Evolutionary conservation across 1,140 invertebrate species (phyloP), one percentile per base, ranked within the genome.

Genomic region (Lucilia cuprina): DNA sequence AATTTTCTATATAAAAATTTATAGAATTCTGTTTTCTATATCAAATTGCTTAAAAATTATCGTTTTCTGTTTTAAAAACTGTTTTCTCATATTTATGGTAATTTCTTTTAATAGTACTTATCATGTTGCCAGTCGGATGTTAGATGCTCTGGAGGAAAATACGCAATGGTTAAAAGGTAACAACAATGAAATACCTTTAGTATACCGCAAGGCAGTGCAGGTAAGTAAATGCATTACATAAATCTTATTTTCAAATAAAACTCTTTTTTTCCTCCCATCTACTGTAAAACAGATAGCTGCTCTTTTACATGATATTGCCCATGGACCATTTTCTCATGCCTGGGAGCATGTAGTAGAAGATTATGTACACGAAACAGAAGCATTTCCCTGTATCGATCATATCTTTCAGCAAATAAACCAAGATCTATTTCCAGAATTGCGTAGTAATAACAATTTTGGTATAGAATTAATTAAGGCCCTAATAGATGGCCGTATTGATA

Each of bases 261-360:
- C 14, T 30, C n/a, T 1, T 47, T 83, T 74, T 34, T 77, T 65
- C 50, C 47, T 4, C 4, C 25, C 25, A 3, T 30, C 25, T 30
- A 82, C 30, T 60, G n/a, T n/a, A n/a, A n/a, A 50, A 41, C 85
- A 93, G 86, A 92, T 96, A 55, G 95, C 94, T 74, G 95, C 93
- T 0, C 91, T 96, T 0, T 93, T 94, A 84, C 95, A 95, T 91
- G 95, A 96, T 87, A 86, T 95, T 2, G 94, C 94, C 41, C 94
- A 95, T 89, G 94, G 94, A 3, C 94, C 94, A 5, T 94, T 94
- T 88, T 94, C 93, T 30, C 94, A 95, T 87, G 85, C 91, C 0
- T 95, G 93, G 93, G 94, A 95, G 87, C 41, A 34, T 8, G 87
- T 89, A 70, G 55, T 77, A 1, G n/a, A 19, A 30, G n/a, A 82